Percentiles rank a stretch among this genome's conserved stretches.
phyloP scores from a whole-genome alignment of 2,113 vertebrate genomes.

The Psettodes erumei region DNA sequence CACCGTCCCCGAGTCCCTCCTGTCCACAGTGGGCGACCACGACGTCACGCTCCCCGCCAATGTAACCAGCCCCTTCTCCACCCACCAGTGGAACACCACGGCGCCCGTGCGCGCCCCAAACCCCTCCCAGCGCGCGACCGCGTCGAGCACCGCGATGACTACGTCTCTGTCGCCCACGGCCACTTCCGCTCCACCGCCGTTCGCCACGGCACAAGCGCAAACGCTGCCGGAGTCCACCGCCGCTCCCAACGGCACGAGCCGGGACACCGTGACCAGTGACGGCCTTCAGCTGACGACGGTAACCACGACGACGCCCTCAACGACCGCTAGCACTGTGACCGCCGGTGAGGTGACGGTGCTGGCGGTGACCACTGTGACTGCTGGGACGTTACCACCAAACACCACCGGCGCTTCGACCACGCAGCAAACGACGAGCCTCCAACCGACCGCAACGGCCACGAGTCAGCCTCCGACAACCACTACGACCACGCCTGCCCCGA shows the following conservation, averaged over 20 bases:
- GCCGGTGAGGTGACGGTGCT: slow-evolving; percentile 23
- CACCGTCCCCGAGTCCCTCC: slow-evolving; percentile 75
- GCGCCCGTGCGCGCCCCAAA: slow-evolving; percentile 53
- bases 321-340: slow-evolving; percentile 71
- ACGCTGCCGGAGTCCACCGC: not conserved
- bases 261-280: slow-evolving; percentile 67
- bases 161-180: slow-evolving; percentile 10
- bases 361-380: slow-evolving; percentile 46
- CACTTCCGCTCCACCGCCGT: slow-evolving; percentile 25
- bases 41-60: slow-evolving; percentile 75
- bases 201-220: slow-evolving; percentile 19
- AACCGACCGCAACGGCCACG: slow-evolving; percentile 37
- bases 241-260: slow-evolving; percentile 11
- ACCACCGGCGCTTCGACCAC: slow-evolving; percentile 31
- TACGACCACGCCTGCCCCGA: slow-evolving; percentile 45
- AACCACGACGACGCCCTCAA: slow-evolving; percentile 65
- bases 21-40: slow-evolving; percentile 74
- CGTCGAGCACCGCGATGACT: slow-evolving; percentile 20
- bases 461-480: slow-evolving; percentile 56
- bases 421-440: slow-evolving; percentile 38
- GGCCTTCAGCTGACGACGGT: slow-evolving; percentile 72
- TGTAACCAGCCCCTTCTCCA: slow-evolving; percentile 80
- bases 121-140: slow-evolving; percentile 29
- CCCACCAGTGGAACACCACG: slow-evolving; percentile 76
- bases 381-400: slow-evolving; percentile 45